Evolutionary conservation across 2,797 vertebrate species (phyloP), one percentile per base, ranked within the genome.

Genomic region (Nothura maculosa): DNA sequence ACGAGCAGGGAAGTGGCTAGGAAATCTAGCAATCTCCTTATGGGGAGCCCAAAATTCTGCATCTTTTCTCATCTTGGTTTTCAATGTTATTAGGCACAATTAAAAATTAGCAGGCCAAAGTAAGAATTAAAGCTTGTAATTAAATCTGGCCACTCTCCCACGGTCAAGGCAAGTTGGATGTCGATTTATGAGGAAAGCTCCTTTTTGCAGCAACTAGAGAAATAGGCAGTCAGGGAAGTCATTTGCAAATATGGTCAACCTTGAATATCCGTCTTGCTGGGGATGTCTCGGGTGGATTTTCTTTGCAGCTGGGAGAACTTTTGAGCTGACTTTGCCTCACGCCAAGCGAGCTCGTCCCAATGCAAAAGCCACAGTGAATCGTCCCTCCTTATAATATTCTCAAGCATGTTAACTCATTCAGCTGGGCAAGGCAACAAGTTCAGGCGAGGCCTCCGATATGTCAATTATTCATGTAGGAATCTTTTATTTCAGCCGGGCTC

Each of bases 401-500:
- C 80, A 90, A 89, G 81, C 85, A 74, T 88, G 93, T 95, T 95
- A 95, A 92, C 87, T 96, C 93, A 95, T 95, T 96, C 91, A 84
- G 94, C 93, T 95, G 93, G 87, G 89, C 91, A 89, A 91, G 82
- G 93, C 95, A 92, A 74, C 93, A 95, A 95, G 95, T 95, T 95
- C 92, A 95, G 94, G 95, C 87, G 93, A 95, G 94, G 94, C 93
- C 94, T 96, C 91, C 94, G 89, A 87, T 85, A 89, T 61, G 89
- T 95, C 95, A 92, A 94, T 95, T 95, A 96, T 96, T 95, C 95
- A 96, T 95, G 81, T 80, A 81, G 74, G 82, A 94, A 94, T 94
- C 87, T 94, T 91, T 91, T 94, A 87, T 95, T 96, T 94, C 85
- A 89, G 93, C 85, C 66, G 89, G 89, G 86, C 80, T 92, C 52